Evolutionary conservation across 2,113 vertebrate species (phyloP).

Genomic region (Chionomys nivalis): DNA sequence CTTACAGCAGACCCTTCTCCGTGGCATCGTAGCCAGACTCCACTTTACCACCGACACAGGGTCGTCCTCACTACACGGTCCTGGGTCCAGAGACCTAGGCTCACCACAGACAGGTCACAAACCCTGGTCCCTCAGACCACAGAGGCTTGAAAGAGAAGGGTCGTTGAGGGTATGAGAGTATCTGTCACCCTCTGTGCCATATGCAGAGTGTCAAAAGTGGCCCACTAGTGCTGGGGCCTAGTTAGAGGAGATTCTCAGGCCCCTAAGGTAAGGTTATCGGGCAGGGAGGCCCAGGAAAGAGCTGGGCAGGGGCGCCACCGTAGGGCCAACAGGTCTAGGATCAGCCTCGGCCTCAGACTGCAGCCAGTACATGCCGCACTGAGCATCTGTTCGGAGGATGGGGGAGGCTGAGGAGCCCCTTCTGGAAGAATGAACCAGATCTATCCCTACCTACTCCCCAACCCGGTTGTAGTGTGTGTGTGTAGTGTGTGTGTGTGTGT

Average conservation of each 20-base stretch:
- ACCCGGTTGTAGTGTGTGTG: not conserved
- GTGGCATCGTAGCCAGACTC: not conserved
- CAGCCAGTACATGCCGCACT: too few relatives aligned
- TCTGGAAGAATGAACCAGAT: slow-evolving; percentile 74
- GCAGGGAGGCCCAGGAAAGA: not conserved
- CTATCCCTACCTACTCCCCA: not conserved
- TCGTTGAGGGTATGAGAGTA: not conserved
- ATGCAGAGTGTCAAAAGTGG: not conserved
- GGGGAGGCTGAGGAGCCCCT: not conserved
- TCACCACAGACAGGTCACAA: not conserved
- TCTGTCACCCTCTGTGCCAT: not conserved
- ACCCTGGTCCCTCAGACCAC: not conserved
- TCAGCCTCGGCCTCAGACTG: not conserved
- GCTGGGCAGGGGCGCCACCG: not conserved
- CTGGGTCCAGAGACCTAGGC: not conserved
- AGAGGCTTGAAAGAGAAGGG: not conserved
- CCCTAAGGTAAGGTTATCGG: not conserved
- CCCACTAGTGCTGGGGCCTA: not conserved
- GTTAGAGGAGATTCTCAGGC: not conserved
- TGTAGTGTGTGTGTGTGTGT: not conserved
- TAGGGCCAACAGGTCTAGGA: not conserved
- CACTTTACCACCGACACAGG: not conserved
- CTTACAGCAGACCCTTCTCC: not conserved
- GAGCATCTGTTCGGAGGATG: slow-evolving; percentile 15
- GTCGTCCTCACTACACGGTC: not conserved